phyloP scores from a whole-genome alignment of 2,797 vertebrate genomes.

The Tamandua tetradactyla region DNA sequence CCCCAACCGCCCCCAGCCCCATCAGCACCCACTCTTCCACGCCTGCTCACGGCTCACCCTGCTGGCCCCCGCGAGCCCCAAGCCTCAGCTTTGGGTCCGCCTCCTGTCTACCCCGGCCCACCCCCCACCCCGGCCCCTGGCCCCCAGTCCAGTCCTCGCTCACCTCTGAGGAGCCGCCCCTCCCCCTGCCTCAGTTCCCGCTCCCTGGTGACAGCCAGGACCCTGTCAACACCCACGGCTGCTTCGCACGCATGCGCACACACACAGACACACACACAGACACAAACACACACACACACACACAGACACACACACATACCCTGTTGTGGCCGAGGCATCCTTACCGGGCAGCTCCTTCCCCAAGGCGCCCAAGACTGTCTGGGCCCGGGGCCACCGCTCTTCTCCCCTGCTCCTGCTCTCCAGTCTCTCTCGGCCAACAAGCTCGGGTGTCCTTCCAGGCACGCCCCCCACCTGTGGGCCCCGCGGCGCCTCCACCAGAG shows the following conservation, averaged over 20 bases:
- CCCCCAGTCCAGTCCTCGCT: not conserved
- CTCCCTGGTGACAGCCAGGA: not conserved
- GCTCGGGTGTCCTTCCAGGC: not conserved
- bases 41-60: not conserved
- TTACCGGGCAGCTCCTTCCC: not conserved
- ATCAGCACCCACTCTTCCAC: accelerated
- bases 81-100: not conserved
- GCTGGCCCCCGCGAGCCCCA: not conserved
- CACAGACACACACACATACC: too few relatives aligned
- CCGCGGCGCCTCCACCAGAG: not conserved
- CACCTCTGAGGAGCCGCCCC: not conserved
- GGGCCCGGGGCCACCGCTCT: too few relatives aligned
- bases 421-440: not conserved
- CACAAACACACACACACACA: too few relatives aligned
- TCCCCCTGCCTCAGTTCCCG: not conserved
- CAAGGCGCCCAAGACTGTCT: accelerated
- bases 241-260: not conserved
- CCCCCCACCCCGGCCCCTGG: not conserved
- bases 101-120: not conserved
- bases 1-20: not conserved
- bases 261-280: too few relatives aligned
- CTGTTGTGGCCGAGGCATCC: not conserved
- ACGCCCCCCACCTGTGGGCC: not conserved
- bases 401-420: too few relatives aligned
- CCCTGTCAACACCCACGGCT: not conserved